These are phyloP conservation scores for Aelia acuminata DNA, from an alignment of 2,888 invertebrate genomes.

Conservation along the genomic window DNA sequence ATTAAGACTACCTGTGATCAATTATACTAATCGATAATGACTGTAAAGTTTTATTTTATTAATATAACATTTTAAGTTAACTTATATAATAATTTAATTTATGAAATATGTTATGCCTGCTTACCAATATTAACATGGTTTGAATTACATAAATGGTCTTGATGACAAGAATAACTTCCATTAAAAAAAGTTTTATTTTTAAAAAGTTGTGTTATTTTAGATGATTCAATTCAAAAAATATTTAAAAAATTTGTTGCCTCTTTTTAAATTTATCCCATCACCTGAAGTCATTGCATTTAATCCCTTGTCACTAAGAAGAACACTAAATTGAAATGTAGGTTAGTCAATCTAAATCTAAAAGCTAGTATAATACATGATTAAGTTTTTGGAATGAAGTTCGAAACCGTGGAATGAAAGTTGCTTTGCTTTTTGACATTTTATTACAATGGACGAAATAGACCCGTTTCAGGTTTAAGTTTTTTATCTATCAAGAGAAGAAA, in stretches of 20 bases:
- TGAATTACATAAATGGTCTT: background rate
- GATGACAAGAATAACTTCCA: background rate
- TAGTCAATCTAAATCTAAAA: no score
- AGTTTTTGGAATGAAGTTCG: no score
- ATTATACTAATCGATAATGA: constrained; percentile 23
- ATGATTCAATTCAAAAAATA: background rate
- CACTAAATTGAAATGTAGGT: background rate
- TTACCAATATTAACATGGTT: background rate
- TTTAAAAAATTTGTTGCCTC: background rate
- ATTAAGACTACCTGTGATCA: constrained; percentile 44
- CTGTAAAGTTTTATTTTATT: constrained; percentile 39
- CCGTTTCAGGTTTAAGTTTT: no score
- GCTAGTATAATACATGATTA: no score
- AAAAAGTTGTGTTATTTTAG: background rate
- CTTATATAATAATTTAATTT: background rate
- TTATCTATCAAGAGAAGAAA: no score
- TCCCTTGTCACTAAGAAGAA: background rate
- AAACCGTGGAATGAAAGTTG: no score
- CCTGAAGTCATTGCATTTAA: background rate
- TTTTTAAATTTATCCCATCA: background rate
- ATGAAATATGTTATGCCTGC: constrained; percentile 12
- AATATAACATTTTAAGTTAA: constrained; percentile 7
- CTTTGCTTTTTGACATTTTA: no score
- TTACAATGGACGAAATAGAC: no score
- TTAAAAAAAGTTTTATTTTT: background rate